These are phyloP conservation scores for Dastarcus helophoroides DNA, from an alignment of 2,888 invertebrate genomes.

Conservation along the genomic window DNA sequence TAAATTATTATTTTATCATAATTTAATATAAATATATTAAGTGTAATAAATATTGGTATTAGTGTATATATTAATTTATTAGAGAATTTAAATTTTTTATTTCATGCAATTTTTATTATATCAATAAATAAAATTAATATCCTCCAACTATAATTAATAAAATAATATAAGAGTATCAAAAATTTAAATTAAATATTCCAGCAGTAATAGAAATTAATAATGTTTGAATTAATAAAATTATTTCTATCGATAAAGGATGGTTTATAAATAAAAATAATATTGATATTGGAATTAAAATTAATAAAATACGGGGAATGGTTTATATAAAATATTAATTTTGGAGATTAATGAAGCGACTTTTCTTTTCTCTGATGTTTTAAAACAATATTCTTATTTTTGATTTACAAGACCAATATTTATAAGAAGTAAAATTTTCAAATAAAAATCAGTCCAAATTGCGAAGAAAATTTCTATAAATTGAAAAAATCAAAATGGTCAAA, in stretches of 20 bases:
- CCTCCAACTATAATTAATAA: conserved; percentile 52
- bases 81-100: conserved; percentile 41
- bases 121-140: conserved; percentile 55
- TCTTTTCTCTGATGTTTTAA: conserved; percentile 51
- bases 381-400: conserved; percentile 45
- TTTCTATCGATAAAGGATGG: conserved; percentile 44
- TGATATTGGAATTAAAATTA: conserved; percentile 29
- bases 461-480: too few relatives aligned
- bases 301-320: conserved; percentile 47
- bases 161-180: conserved; percentile 51
- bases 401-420: conserved; percentile 62
- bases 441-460: too few relatives aligned
- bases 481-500: too few relatives aligned
- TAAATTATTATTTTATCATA: conserved; percentile 31
- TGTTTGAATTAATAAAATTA: conserved; percentile 44
- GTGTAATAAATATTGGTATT: conserved; percentile 31
- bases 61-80: conserved; percentile 16
- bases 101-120: conserved; percentile 49
- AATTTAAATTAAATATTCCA: conserved; percentile 40
- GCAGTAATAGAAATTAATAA: conserved; percentile 38
- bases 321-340: conserved; percentile 58
- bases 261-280: conserved; percentile 36
- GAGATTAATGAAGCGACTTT: conserved; percentile 49
- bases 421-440: too few relatives aligned
- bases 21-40: conserved; percentile 9